Percentiles rank a stretch among this genome's conserved stretches.
These are phyloP conservation scores for Acleris cristana DNA, from an alignment of 2,888 invertebrate genomes.

Conservation along the genomic window DNA sequence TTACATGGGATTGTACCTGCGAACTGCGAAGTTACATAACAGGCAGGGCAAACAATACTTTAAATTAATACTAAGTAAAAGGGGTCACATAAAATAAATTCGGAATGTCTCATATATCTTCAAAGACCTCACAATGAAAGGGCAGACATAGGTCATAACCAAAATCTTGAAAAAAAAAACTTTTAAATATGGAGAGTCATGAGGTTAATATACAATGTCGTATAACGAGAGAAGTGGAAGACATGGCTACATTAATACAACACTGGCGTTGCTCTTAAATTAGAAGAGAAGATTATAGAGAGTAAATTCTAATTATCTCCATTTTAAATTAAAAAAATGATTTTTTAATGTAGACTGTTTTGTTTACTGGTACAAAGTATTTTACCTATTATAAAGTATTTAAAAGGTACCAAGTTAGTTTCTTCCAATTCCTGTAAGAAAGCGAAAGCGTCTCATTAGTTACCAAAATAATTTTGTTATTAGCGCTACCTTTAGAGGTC, in stretches of 20 bases:
- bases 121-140: no score
- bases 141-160: no score
- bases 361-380: background rate
- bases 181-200: no score
- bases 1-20: background rate
- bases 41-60: background rate
- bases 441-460: slow-evolving; percentile 14
- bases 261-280: no score
- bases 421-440: background rate
- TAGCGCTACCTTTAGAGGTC: slow-evolving; percentile 8
- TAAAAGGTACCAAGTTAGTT: background rate
- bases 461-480: slow-evolving; percentile 11
- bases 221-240: no score
- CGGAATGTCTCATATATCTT: background rate
- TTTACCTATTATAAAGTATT: background rate
- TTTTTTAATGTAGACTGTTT: no score
- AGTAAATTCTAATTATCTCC: no score
- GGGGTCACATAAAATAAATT: background rate
- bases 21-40: background rate
- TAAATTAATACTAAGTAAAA: slow-evolving; percentile 1
- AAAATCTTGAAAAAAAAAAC: no score
- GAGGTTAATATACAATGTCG: no score
- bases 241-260: no score
- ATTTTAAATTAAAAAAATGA: no score
- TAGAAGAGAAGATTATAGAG: no score